Base-by-base conservation (phyloP, 2,113 vertebrate genomes). In the Vombatus ursinus region DNA sequence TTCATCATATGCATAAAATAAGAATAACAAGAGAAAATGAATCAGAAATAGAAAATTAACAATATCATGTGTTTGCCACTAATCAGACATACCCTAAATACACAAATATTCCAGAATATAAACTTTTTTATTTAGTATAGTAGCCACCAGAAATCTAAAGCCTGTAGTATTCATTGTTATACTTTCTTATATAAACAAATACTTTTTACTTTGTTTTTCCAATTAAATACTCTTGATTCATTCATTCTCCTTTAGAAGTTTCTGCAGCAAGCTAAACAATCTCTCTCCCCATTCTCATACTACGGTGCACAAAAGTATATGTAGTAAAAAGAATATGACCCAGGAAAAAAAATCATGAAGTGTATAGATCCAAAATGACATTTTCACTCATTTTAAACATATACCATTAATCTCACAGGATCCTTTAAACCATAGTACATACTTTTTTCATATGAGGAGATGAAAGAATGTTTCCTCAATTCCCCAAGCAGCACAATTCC, bases 241-340 rank as follows among this genome's bases (percentile, higher is more conserved):
- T 96, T 98, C 94, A 96, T 50, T 57, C 26, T 97, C 90, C 61
- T 94, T 94, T 37, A 52, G 31, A 97, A 96, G 95, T 94, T 96
- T 97, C 92, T 77, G 89, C 96, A 92, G 52, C 89, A 96, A 90
- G 50, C 48, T 93, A 94, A 96, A 95, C 92, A 90, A 95, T 96
- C 93, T 95, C 91, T 95, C n/a, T 84, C 9, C 31, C 25, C 52
- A 94, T 89, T 47, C 52, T 96, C 50, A 96, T 53, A 52, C 61
- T 44, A 90, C 50, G 50, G 52, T 22, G 48, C 49, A 95, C 28
- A 94, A 93, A 92, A 31, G 9, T 37, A 54, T 50, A 24, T 92
- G 54, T 93, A 95, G 94, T 84, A 61, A 90, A 96, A 95, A 90
- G 49, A 95, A 93, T 90, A 94, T 92, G 24, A 91, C 61, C 93